Conservation (phyloP, 2,113 vertebrate species). For the Loxodonta africana region DNA sequence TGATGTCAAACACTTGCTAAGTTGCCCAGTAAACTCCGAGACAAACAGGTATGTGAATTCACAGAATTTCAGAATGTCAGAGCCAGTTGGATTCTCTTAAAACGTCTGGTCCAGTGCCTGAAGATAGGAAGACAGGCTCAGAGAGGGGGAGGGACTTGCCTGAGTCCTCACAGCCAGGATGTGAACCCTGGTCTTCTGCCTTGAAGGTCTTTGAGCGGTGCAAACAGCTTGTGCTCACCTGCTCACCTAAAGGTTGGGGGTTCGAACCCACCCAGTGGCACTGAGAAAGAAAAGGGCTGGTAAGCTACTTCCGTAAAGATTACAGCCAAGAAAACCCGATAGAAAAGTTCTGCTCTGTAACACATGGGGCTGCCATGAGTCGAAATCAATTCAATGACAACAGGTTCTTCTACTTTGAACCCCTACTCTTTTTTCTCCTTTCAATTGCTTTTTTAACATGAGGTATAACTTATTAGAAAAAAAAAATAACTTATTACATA, state of each 20-base stretch:
- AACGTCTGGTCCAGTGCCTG: conserved; percentile 1
- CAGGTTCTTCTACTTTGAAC: neutral
- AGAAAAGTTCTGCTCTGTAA: neutral
- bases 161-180: neutral
- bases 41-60: conserved; percentile 56
- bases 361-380: neutral
- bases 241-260: neutral
- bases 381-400: neutral
- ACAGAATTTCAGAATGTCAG: neutral
- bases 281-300: neutral
- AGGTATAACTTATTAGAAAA: neutral
- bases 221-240: neutral
- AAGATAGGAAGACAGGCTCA: neutral
- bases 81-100: conserved; percentile 41
- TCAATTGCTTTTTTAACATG: neutral
- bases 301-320: neutral
- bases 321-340: neutral
- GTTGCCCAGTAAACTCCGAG: conserved; percentile 55
- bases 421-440: neutral
- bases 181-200: neutral
- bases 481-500: neutral
- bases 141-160: neutral
- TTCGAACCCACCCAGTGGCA: neutral
- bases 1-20: conserved; percentile 39
- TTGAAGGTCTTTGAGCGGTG: neutral